Evolutionary conservation across 2,797 vertebrate species (phyloP).

Genomic region (Sternotherus odoratus): DNA sequence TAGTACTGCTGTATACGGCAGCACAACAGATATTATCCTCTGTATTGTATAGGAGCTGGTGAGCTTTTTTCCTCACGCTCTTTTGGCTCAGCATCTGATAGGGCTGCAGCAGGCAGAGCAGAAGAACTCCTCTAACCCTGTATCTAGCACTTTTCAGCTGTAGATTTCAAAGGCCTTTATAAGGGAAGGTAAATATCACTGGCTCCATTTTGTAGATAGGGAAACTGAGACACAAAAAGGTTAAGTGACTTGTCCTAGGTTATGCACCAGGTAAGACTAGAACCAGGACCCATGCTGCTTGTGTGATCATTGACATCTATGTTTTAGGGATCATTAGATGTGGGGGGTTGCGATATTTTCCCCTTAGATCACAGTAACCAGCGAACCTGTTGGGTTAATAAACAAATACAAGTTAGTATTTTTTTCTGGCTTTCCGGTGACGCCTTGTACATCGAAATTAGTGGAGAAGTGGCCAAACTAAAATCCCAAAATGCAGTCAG

Average conservation of each 20-base stretch:
- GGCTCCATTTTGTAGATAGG: not conserved
- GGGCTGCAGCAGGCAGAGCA: no score
- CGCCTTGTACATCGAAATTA: not conserved
- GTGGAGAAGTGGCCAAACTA: not conserved
- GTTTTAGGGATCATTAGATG: not conserved
- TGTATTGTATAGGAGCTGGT: not conserved
- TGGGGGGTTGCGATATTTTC: not conserved
- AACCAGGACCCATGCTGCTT: fast-evolving
- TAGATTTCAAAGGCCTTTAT: not conserved
- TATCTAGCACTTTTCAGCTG: not conserved
- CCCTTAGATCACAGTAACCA: not conserved
- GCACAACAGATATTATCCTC: not conserved
- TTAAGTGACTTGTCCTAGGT: fast-evolving
- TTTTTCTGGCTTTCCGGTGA: not conserved
- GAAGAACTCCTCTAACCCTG: no score
- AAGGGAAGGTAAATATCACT: not conserved
- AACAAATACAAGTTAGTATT: not conserved
- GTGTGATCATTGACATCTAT: not conserved
- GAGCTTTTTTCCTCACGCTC: not conserved
- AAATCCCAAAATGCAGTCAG: not conserved
- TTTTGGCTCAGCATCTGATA: not conserved
- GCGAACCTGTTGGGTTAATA: not conserved
- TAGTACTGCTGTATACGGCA: not conserved
- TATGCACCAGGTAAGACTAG: fast-evolving
- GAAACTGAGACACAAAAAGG: not conserved